phyloP scores from a whole-genome alignment of 2,888 invertebrate genomes.

The Copidosoma aretas region DNA sequence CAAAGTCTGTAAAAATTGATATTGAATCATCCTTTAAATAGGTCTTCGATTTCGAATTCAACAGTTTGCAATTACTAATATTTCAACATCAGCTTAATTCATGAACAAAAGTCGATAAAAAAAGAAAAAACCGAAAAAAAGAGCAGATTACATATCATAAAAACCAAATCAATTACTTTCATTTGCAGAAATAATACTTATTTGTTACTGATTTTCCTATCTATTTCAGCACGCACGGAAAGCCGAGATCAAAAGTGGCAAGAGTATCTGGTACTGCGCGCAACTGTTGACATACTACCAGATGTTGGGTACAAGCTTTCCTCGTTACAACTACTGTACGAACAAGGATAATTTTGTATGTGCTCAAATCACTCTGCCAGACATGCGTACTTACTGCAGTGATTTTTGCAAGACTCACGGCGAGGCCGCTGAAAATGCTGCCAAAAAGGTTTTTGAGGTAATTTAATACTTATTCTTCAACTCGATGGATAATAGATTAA shows the following conservation, averaged over 20 bases:
- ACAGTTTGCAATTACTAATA: too few relatives aligned
- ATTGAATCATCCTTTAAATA: too few relatives aligned
- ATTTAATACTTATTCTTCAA: background rate
- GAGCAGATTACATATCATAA: too few relatives aligned
- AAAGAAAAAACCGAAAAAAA: too few relatives aligned
- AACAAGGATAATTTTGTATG: slow-evolving; percentile 54
- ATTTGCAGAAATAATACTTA: too few relatives aligned
- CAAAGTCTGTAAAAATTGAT: too few relatives aligned
- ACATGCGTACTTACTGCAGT: slow-evolving; percentile 63
- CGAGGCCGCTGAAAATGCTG: slow-evolving; percentile 64
- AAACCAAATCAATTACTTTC: too few relatives aligned
- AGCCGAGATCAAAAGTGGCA: slow-evolving; percentile 46
- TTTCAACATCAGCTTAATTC: too few relatives aligned
- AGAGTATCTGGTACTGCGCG: slow-evolving; percentile 52
- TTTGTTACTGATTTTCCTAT: too few relatives aligned
- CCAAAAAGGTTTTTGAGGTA: slow-evolving; percentile 58
- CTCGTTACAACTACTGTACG: slow-evolving; percentile 63
- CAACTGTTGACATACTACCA: slow-evolving; percentile 63
- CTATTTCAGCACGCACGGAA: slow-evolving; percentile 54
- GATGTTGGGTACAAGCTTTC: slow-evolving; percentile 60
- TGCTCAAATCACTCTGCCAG: slow-evolving; percentile 64
- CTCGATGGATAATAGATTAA: background rate
- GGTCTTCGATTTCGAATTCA: too few relatives aligned
- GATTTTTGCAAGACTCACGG: slow-evolving; percentile 61
- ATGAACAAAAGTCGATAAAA: too few relatives aligned